These are phyloP conservation scores for Tragopan temminckii DNA, from an alignment of 2,797 vertebrate species.

Conservation along the genomic window DNA sequence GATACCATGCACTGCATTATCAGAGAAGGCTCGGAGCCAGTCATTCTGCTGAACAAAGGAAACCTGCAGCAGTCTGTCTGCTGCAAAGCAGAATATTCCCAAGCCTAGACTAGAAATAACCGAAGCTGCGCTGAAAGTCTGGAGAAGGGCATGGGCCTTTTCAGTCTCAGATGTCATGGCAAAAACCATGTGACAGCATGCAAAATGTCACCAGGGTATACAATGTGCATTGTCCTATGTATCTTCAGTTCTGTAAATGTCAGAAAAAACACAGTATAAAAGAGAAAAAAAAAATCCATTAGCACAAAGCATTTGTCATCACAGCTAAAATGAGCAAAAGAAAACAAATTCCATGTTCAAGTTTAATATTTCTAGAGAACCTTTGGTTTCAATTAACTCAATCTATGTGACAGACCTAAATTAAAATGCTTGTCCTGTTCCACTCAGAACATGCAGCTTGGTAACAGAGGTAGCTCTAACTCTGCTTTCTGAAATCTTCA, in stretches of 20 bases:
- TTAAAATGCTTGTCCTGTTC: neutral
- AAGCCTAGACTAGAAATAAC: constrained; percentile 90
- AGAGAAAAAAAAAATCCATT: neutral
- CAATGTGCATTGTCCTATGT: constrained; percentile 49
- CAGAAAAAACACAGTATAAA: constrained; percentile 19
- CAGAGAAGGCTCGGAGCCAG: constrained; percentile 90
- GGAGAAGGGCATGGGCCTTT: constrained; percentile 91
- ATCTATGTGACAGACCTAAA: neutral
- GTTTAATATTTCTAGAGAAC: neutral
- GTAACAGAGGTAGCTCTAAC: neutral
- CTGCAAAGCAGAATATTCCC: constrained; percentile 90
- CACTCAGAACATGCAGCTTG: neutral
- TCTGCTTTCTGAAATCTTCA: neutral
- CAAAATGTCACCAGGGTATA: constrained; percentile 28
- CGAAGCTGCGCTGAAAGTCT: constrained; percentile 92
- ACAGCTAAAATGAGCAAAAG: neutral
- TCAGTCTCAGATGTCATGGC: constrained; percentile 91
- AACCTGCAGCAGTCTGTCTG: constrained; percentile 88
- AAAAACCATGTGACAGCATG: constrained; percentile 9
- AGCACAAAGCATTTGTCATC: neutral
- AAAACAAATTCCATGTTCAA: neutral
- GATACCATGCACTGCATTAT: constrained; percentile 90
- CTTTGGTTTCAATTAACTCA: neutral
- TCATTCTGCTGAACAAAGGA: constrained; percentile 88
- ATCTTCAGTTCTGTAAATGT: constrained; percentile 61